Base-by-base conservation (phyloP, 1,140 invertebrate genomes). In the Polyergus mexicanus region DNA sequence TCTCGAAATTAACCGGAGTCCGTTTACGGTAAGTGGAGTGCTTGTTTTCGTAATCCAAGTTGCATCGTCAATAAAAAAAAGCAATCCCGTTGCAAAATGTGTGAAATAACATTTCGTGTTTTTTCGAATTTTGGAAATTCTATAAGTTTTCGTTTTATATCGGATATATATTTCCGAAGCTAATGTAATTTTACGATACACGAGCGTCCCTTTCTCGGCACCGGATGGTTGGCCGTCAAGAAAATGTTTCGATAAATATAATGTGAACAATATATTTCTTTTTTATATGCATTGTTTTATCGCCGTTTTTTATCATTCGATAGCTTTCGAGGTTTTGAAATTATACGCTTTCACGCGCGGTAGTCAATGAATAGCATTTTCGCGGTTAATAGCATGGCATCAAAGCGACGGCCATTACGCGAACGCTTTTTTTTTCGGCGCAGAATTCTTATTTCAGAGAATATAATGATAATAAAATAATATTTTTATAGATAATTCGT, bases 381-480 rank as follows among this genome's bases (percentile, higher is more conserved):
- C 22, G 22, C 41, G 54, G 22, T 19, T 38, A 72, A 32, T n/a
- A 32, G 28, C 28, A 11, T 69, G 72, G 69, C 60, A 60, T 85
- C 51, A 13, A n/a, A 60, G 71, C 75, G 78, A 62, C 89, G 86
- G 89, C 88, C 77, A 62, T 88, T 90, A 88, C 72, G 62, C 72
- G 60, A 65, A 78, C 58, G 11, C 35, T 63, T 63, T 58, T 60
- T 63, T 63, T 58, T 60, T 16, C 28, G 56, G 13, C 62, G 13
- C 62, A 74, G 87, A 78, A 87, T 88, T 71, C 56, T 88, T 90
- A 60, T 28, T 84, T n/a, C 19, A 13, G n/a, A 16, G n/a, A n/a
- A 19, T 35, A 35, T 22, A n/a, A 2, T 16, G 8, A 1, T 5
- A 78, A 16, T 32, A 56, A 8, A 7, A n/a, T 84, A 13, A 16